These are phyloP conservation scores for Chrysochloris asiatica DNA, from an alignment of 2,113 vertebrate genomes.

Conservation along the genomic window DNA sequence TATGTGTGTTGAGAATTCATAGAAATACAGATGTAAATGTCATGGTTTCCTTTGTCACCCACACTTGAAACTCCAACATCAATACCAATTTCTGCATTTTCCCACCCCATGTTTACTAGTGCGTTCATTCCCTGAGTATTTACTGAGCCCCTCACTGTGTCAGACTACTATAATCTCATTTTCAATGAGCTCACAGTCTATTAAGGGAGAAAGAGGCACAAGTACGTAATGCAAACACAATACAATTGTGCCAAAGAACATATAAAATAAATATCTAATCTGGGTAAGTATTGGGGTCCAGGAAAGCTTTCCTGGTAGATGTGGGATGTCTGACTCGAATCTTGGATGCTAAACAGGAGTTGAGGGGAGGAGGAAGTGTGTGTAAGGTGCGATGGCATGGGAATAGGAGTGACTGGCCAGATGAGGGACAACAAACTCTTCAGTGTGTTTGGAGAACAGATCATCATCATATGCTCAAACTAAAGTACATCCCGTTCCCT, in stretches of 20 bases:
- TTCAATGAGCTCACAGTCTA: constrained; percentile 13
- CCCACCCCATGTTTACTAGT: not conserved
- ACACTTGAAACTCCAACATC: not conserved
- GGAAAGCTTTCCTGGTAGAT: not conserved
- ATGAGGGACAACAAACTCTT: not conserved
- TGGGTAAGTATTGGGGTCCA: too few species aligned
- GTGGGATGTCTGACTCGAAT: not conserved
- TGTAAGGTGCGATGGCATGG: not conserved
- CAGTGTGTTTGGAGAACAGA: not conserved
- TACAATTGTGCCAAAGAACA: not conserved
- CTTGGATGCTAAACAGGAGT: not conserved
- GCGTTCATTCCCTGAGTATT: not conserved
- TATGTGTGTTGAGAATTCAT: not conserved
- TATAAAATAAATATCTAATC: rapidly evolving
- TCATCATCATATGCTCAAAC: not conserved
- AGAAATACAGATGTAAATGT: not conserved
- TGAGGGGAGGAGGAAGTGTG: not conserved
- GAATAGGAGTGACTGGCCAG: not conserved
- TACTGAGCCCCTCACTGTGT: not conserved
- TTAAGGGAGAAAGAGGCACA: not conserved
- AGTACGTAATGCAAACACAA: not conserved
- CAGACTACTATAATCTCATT: not conserved
- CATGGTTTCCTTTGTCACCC: not conserved
- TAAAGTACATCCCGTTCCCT: not conserved
- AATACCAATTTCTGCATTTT: not conserved